These are phyloP conservation scores for Hippasteria phrygiana DNA, from an alignment of 53 echinoderm and acorn worm species.

Conservation along the genomic window DNA sequence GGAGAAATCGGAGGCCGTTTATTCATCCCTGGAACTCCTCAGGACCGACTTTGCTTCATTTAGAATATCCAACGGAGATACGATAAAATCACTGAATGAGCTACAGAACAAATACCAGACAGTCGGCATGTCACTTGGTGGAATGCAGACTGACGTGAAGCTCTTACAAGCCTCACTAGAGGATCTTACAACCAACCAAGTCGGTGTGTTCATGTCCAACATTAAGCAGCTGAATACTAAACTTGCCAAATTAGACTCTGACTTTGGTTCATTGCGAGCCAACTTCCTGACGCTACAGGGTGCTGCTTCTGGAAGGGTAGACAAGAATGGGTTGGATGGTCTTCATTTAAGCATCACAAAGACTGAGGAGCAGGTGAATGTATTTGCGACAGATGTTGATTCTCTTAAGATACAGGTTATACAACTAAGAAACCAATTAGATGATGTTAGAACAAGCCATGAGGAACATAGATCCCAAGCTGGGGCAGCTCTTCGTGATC, in stretches of 20 bases:
- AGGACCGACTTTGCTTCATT: constrained; percentile 32
- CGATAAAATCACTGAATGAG: constrained; percentile 1
- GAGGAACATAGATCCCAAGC: constrained; percentile 37
- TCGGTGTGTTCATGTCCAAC: neutral
- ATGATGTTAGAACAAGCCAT: constrained; percentile 13
- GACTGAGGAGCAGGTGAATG: constrained; percentile 13
- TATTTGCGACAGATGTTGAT: constrained; percentile 25
- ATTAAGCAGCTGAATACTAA: constrained; percentile 62
- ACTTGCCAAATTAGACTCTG: constrained; percentile 66
- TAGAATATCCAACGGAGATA: constrained; percentile 7
- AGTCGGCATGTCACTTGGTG: neutral
- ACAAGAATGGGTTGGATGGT: neutral
- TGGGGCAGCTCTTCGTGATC: constrained; percentile 25
- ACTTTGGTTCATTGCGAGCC: constrained; percentile 60
- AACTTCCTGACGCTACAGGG: constrained; percentile 58
- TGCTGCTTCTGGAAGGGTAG: constrained; percentile 19
- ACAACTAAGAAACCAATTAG: constrained; percentile 26
- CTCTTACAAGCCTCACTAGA: constrained; percentile 18
- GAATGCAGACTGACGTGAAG: constrained; percentile 26
- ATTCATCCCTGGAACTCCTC: constrained; percentile 31
- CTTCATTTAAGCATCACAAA: constrained; percentile 24
- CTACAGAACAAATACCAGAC: constrained; percentile 46
- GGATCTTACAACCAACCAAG: constrained; percentile 23
- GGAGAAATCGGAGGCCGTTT: constrained; percentile 18
- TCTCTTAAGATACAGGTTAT: constrained; percentile 13